phyloP scores from a whole-genome alignment of 2,888 invertebrate species.

The Hydrotaea diabolus region DNA sequence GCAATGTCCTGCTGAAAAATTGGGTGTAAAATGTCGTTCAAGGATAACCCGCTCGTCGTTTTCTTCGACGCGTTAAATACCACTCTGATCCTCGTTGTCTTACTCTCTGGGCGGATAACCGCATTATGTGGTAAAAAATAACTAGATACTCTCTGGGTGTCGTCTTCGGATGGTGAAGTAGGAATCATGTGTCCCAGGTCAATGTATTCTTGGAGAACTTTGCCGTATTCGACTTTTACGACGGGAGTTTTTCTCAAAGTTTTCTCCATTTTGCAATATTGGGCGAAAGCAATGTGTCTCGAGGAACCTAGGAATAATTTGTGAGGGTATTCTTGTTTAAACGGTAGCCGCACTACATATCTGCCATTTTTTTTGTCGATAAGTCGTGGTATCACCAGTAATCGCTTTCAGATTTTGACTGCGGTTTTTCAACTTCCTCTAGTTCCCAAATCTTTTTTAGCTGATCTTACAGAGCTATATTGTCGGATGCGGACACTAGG shows the following conservation, averaged over 20 bases:
- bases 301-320: background rate
- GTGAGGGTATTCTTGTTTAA: background rate
- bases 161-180: background rate
- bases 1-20: constrained; percentile 29
- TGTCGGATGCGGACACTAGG: too few relatives aligned
- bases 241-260: background rate
- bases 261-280: too few relatives aligned
- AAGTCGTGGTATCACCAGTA: background rate
- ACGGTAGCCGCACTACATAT: background rate
- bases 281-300: background rate
- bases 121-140: constrained; percentile 58
- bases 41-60: too few relatives aligned
- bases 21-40: too few relatives aligned
- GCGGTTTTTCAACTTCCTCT: too few relatives aligned
- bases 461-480: too few relatives aligned
- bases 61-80: too few relatives aligned
- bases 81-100: constrained; percentile 50
- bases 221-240: background rate
- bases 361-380: background rate
- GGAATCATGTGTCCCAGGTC: constrained; percentile 26
- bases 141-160: background rate
- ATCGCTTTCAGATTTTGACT: too few relatives aligned
- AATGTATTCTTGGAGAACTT: constrained; percentile 13
- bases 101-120: constrained; percentile 49
- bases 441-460: background rate